These are phyloP conservation scores for Equus quagga DNA, from an alignment of 2,113 vertebrate species.

Conservation along the genomic window DNA sequence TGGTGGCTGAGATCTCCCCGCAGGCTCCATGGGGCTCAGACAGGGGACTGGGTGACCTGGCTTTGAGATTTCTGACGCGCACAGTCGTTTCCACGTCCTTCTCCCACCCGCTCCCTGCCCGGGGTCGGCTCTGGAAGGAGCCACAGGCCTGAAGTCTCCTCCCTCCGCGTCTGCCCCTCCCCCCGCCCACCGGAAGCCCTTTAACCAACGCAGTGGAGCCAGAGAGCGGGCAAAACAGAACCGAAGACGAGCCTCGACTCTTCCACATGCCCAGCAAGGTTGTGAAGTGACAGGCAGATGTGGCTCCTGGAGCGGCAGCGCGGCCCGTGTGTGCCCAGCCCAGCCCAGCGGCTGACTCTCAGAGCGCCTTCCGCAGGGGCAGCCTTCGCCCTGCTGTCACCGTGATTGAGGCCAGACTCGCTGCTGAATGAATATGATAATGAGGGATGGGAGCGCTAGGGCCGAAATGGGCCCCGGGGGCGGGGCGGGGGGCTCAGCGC, in stretches of 20 bases:
- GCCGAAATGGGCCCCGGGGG: fast-evolving
- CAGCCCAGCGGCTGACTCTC: fast-evolving
- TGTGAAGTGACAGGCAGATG: fast-evolving
- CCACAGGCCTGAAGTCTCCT: not conserved
- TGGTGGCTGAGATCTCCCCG: not conserved
- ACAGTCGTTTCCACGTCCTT: not conserved
- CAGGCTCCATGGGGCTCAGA: not conserved
- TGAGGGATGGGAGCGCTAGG: fast-evolving
- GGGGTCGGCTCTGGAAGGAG: not conserved
- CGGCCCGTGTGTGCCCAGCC: not conserved
- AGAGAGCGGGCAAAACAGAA: not conserved
- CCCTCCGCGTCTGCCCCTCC: fast-evolving
- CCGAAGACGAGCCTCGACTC: not conserved
- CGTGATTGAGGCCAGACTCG: not conserved
- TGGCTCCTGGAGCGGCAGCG: not conserved
- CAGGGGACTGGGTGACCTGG: fast-evolving
- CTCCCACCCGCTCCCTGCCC: no score
- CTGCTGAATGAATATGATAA: fast-evolving
- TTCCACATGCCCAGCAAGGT: not conserved
- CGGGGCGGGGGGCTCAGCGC: no score
- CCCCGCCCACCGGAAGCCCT: not conserved
- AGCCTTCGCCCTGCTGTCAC: fast-evolving
- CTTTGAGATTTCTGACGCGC: not conserved
- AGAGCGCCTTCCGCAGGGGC: not conserved
- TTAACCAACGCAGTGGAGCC: not conserved